Evolutionary conservation across 1,140 invertebrate species (phyloP), one percentile per base, ranked within the genome.

Genomic region (Zophobas morio): DNA sequence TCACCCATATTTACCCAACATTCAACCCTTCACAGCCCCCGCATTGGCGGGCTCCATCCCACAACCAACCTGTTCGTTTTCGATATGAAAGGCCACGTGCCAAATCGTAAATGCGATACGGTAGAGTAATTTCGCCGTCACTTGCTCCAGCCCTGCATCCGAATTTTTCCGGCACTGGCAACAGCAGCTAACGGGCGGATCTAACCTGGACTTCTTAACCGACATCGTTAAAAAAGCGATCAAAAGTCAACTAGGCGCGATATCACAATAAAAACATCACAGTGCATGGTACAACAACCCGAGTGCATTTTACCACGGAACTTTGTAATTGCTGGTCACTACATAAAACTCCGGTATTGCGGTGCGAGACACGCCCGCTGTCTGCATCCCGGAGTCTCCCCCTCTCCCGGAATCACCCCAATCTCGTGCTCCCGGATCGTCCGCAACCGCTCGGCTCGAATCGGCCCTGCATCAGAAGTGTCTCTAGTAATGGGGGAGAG

Each of bases 71-170:
- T 80, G 73, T 72, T 88, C 86, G 81, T 87, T 87, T 84, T 91
- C 88, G 60, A 91, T 88, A 81, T 90, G 88, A 75, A 91, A 88
- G 8, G 90, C 90, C 63, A 89, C 89, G 81, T 90, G 90, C 89
- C 90, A 91, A 46, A 91, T 86, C 1, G 90, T 90, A 81, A 91
- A 91, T 4, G 90, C 90, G 37, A 91, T 88, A 70, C 88, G 86
- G 77, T 91, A 90, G 70, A 91, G 83, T 75, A 89, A 84, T 75
- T 85, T 88, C 63, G 87, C 85, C n/a, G 86, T 89, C n/a, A 83
- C 70, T 72, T 83, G 78, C 32, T 81, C 76, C 42, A 70, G 74
- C 49, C 70, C 46, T 2, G 72, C 37, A 40, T 80, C 63, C 54
- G 49, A 60, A 57, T 72, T 75, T 70, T 54, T 74, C 46, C 40